Evolutionary conservation across 2,113 vertebrate genomes (phyloP).

Genomic region (Rhynchopsitta pachyrhyncha): DNA sequence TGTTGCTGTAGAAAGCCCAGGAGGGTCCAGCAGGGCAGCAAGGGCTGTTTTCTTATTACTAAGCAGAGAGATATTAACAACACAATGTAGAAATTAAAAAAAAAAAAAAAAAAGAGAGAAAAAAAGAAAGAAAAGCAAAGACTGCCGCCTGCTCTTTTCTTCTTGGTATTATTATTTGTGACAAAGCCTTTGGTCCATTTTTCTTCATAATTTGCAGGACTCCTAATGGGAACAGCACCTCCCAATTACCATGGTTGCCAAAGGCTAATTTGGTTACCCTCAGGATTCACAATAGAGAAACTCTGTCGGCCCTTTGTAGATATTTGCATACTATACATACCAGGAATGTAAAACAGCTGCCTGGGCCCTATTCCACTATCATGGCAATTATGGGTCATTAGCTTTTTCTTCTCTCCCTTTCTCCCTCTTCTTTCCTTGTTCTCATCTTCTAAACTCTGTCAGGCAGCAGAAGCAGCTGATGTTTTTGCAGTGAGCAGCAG

Average conservation of each 20-base stretch:
- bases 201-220: conserved; percentile 86
- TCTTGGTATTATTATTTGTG: conserved; percentile 81
- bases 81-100: conserved; percentile 73
- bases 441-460: conserved; percentile 69
- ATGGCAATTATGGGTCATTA: conserved; percentile 84
- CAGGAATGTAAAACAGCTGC: conserved; percentile 84
- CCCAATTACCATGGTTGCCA: conserved; percentile 86
- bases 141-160: conserved; percentile 79
- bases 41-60: conserved; percentile 76
- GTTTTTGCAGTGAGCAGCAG: conserved; percentile 53
- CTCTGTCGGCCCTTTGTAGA: conserved; percentile 80
- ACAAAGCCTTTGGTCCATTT: conserved; percentile 83
- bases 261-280: conserved; percentile 86
- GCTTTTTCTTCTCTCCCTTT: conserved; percentile 40
- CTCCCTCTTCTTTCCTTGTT: conserved; percentile 67
- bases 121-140: conserved; percentile 35
- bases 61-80: conserved; percentile 77
- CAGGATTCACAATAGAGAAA: conserved; percentile 82
- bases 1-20: background rate
- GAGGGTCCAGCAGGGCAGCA: conserved; percentile 19
- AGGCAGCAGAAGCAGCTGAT: conserved; percentile 76
- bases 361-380: conserved; percentile 78
- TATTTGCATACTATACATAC: conserved; percentile 87
- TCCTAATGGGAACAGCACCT: conserved; percentile 86
- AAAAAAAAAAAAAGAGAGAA: background rate